Percentiles rank a stretch among this genome's conserved stretches.
These are phyloP conservation scores for Melanaphis sacchari DNA, from an alignment of 1,140 invertebrate species.

Conservation along the genomic window DNA sequence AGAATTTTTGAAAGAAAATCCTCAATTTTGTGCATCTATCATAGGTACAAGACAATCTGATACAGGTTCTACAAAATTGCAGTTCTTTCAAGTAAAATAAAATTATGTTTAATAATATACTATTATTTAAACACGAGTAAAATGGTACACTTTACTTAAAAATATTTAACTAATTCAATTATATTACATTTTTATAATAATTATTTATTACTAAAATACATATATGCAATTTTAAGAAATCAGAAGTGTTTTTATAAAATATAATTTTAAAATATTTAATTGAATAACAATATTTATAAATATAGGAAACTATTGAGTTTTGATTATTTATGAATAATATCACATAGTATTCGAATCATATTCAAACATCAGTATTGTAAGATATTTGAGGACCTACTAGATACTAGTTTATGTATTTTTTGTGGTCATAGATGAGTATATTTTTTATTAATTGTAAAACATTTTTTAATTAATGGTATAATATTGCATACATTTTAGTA, in stretches of 20 bases:
- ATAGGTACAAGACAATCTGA: slow-evolving; percentile 89
- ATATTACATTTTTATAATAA: too few relatives aligned
- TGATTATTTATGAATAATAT: too few relatives aligned
- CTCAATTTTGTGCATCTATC: slow-evolving; percentile 79
- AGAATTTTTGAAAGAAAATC: slow-evolving; percentile 70
- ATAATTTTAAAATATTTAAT: not conserved
- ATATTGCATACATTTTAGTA: not conserved
- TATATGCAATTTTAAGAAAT: not conserved
- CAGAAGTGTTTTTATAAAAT: not conserved
- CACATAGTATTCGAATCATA: too few relatives aligned
- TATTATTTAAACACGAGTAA: not conserved
- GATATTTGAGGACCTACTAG: too few relatives aligned
- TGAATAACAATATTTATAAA: not conserved
- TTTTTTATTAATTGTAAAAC: not conserved
- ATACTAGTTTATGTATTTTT: too few relatives aligned
- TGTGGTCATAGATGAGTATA: not conserved
- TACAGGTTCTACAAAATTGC: slow-evolving; percentile 75
- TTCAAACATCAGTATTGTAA: too few relatives aligned
- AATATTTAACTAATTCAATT: not conserved
- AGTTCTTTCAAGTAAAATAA: slow-evolving; percentile 72
- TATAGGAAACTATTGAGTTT: too few relatives aligned
- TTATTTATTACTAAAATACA: too few relatives aligned
- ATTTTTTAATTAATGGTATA: not conserved
- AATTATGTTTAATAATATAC: not conserved
- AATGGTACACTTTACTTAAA: not conserved